Percentiles rank a stretch among this genome's conserved stretches.
phyloP scores from a whole-genome alignment of 2,113 vertebrate genomes.

The Arvicanthis niloticus region DNA sequence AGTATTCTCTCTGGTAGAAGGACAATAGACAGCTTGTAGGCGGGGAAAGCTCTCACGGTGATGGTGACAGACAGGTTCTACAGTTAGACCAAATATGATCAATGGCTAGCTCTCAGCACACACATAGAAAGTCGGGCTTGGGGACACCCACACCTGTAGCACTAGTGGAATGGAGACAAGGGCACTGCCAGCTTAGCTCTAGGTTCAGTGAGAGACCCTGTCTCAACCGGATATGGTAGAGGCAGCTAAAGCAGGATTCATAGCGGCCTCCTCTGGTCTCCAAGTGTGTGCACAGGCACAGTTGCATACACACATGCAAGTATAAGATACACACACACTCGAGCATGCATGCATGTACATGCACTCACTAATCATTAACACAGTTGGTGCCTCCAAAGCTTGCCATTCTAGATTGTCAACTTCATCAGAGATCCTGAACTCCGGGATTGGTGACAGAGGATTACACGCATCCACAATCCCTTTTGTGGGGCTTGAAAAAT shows the following conservation, averaged over 20 bases:
- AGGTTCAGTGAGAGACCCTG: neutral
- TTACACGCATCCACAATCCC: constrained; percentile 54
- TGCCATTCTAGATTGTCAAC: constrained; percentile 29
- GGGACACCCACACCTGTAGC: neutral
- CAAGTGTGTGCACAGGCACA: neutral
- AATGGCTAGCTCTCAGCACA: neutral
- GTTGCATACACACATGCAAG: neutral
- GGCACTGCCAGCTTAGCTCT: neutral
- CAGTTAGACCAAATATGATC: neutral
- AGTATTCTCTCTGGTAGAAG: neutral
- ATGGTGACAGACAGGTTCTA: neutral
- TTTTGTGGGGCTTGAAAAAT: constrained; percentile 50
- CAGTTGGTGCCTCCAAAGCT: neutral
- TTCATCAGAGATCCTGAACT: constrained; percentile 48
- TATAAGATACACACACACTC: neutral
- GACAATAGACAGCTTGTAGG: neutral
- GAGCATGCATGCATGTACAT: neutral
- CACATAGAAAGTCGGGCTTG: neutral
- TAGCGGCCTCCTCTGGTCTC: neutral
- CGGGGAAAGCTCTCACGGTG: neutral
- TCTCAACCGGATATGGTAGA: neutral
- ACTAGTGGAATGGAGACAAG: neutral
- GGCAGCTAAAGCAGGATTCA: neutral
- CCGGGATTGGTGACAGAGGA: neutral
- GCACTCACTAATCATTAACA: constrained; percentile 14